Conservation (phyloP, 2,888 invertebrate genomes). For the Bembecia ichneumoniformis region DNA sequence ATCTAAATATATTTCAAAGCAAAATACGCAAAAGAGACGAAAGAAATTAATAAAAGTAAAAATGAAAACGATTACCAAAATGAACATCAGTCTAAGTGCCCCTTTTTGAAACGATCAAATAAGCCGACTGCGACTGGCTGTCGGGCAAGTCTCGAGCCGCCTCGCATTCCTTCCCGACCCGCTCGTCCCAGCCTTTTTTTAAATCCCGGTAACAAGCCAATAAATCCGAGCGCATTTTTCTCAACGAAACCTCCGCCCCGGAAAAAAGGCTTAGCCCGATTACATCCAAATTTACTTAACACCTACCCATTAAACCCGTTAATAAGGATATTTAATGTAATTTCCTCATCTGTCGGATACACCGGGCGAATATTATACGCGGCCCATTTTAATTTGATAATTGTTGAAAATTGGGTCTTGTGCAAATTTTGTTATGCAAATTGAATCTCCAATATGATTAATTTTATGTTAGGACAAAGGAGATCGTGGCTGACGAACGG, state of each 20-base stretch:
- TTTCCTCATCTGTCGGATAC: constrained; percentile 50
- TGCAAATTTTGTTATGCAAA: constrained; percentile 51
- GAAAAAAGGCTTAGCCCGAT: constrained; percentile 66
- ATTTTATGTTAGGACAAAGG: constrained; percentile 36
- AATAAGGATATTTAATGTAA: constrained; percentile 61
- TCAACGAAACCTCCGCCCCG: constrained; percentile 31
- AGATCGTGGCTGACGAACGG: constrained; percentile 11
- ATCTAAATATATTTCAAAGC: too few relatives aligned
- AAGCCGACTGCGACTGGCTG: constrained; percentile 33
- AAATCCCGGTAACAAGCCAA: constrained; percentile 71
- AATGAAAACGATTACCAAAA: constrained; percentile 52
- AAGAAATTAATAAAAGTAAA: constrained; percentile 15
- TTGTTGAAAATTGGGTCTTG: constrained; percentile 50
- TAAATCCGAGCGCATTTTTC: constrained; percentile 68
- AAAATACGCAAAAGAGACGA: neutral
- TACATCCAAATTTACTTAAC: constrained; percentile 73
- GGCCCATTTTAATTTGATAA: constrained; percentile 59
- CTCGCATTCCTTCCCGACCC: constrained; percentile 48
- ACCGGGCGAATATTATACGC: constrained; percentile 18
- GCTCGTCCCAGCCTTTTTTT: constrained; percentile 54
- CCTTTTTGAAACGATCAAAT: constrained; percentile 48
- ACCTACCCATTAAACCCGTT: constrained; percentile 62
- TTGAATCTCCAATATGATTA: constrained; percentile 50
- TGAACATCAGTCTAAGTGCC: constrained; percentile 43
- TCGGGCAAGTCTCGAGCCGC: constrained; percentile 15